Evolutionary conservation across 64 coral and sea anemone genomes (phyloP).

Genomic region (Cladopsammia gracilis): DNA sequence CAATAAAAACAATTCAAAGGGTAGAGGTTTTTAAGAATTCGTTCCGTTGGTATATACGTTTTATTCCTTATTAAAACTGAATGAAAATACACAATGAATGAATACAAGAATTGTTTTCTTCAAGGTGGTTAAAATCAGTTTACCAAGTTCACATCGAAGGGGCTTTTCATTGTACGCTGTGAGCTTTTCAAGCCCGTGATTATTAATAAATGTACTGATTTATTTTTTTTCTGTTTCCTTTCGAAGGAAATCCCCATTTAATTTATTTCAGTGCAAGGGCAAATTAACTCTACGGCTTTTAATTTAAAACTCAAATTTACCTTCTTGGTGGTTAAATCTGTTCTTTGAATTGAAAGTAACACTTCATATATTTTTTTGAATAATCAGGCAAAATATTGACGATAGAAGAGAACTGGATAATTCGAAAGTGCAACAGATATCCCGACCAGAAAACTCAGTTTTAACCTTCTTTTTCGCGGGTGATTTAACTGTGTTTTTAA

Average conservation of each 20-base stretch:
- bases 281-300: conserved; percentile 1
- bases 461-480: background rate
- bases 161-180: background rate
- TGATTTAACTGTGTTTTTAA: background rate
- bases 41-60: conserved; percentile 10
- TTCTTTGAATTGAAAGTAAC: background rate
- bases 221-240: background rate
- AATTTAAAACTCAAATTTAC: conserved; percentile 3
- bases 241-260: conserved; percentile 15
- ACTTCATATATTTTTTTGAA: background rate
- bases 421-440: too few relatives aligned
- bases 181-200: background rate
- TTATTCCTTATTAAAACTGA: background rate
- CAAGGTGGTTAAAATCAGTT: background rate
- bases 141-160: background rate
- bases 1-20: background rate
- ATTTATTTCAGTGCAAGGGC: background rate
- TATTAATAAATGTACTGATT: background rate
- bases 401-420: too few relatives aligned
- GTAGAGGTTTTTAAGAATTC: background rate
- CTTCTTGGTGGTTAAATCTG: background rate
- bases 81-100: background rate
- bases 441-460: too few relatives aligned
- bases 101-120: conserved; percentile 32
- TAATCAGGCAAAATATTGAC: background rate